Evolutionary conservation across 2,888 invertebrate genomes (phyloP).

Genomic region (Fragum fragum): DNA sequence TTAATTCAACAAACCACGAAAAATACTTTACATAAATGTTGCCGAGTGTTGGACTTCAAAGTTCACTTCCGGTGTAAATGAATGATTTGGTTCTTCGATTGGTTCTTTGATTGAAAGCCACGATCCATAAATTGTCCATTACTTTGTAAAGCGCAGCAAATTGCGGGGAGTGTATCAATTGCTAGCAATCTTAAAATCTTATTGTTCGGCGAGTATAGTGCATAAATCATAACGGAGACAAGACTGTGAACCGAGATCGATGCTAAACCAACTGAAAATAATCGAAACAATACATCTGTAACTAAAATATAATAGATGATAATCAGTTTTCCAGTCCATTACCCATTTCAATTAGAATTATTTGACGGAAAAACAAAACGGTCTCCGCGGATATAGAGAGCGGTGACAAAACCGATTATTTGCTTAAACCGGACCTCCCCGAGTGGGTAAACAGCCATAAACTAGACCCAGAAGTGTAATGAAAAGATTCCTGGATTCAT

Average conservation of each 20-base stretch:
- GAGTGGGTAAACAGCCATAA: slow-evolving; percentile 20
- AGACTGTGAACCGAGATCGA: background rate
- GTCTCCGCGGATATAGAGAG: slow-evolving; percentile 1
- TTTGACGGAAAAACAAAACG: background rate
- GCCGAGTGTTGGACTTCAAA: too few relatives aligned
- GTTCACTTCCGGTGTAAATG: too few relatives aligned
- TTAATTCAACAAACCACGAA: too few relatives aligned
- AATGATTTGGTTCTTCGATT: too few relatives aligned
- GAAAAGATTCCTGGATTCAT: slow-evolving; percentile 3
- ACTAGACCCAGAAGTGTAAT: slow-evolving; percentile 19
- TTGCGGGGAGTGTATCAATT: too few relatives aligned
- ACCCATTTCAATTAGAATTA: background rate
- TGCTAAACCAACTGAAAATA: background rate
- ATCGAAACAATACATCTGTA: background rate
- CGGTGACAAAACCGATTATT: slow-evolving; percentile 13
- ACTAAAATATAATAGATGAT: background rate
- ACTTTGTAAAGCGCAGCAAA: too few relatives aligned
- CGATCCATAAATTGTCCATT: too few relatives aligned
- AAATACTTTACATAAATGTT: too few relatives aligned
- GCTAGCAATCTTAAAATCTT: too few relatives aligned
- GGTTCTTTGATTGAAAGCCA: too few relatives aligned
- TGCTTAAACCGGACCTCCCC: slow-evolving; percentile 21
- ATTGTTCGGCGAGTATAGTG: too few relatives aligned
- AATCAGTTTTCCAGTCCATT: background rate
- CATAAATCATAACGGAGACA: background rate